These are phyloP conservation scores for Basileuterus tristriatus DNA, from an alignment of 2,797 vertebrate genomes.

Conservation along the genomic window DNA sequence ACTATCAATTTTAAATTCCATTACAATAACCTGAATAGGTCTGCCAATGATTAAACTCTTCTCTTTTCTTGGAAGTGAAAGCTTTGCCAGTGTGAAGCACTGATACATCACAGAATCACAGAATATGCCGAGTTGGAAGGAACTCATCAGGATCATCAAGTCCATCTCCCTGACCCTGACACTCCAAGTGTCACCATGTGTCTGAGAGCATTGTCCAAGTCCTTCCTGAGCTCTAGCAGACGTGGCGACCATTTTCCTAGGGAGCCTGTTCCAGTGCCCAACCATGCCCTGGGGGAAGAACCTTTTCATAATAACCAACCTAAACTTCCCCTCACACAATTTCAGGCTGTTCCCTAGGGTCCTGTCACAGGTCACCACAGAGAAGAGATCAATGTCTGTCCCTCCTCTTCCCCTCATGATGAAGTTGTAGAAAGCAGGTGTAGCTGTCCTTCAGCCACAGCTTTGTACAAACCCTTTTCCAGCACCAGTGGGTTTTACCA, in stretches of 20 bases:
- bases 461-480: not conserved
- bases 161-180: not conserved
- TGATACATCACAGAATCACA: not conserved
- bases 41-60: not conserved
- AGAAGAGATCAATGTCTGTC: not conserved
- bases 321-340: not conserved
- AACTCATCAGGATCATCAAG: not conserved
- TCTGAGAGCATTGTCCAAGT: not conserved
- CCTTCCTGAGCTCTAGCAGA: not conserved
- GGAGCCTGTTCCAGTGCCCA: not conserved
- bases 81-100: not conserved
- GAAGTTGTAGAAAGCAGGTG: not conserved
- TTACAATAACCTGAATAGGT: not conserved
- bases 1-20: not conserved
- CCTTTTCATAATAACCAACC: not conserved
- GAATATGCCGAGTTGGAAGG: not conserved
- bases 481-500: not conserved
- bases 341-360: not conserved
- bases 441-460: not conserved
- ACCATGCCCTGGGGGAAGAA: rapidly evolving
- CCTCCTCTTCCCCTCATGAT: not conserved
- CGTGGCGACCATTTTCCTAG: not conserved
- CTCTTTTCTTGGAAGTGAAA: not conserved
- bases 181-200: not conserved
- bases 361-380: not conserved